Base-by-base conservation (phyloP, 2,797 vertebrate species). In the Myoxocephalus aenaeus region DNA sequence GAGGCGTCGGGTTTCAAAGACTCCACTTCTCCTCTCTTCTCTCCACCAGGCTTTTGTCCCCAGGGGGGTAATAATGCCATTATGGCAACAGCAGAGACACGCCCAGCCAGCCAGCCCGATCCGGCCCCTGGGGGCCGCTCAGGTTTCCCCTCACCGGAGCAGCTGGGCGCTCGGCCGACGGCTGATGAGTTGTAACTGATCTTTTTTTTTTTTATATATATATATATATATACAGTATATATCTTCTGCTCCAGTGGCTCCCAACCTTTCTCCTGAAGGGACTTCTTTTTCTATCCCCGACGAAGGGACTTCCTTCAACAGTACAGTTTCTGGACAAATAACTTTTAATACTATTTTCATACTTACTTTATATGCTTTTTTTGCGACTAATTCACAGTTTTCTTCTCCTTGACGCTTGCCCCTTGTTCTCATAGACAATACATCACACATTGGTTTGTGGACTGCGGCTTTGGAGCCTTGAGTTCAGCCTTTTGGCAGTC, bases 1-100 rank as follows among this genome's bases (percentile, higher is more conserved):
- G 34, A 79, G 73, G 91, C 12, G 14, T 93, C 82, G 14, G 53
- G 79, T 94, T 94, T 94, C 92, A 90, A 92, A 90, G 83, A 77
- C 70, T 70, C 40, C 59, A 50, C 70, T 59, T 14, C 36, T 79
- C 27, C 32, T 32, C 29, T 80, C 71, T 59, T 77, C 74, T 84
- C 73, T 17, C 13, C 74, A 78, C 70, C 78, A 51, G 80, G 62
- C 85, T 84, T 85, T 93, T 92, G 90, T 92, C 83, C 84, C 66
- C 29, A 9, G 85, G 51, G 22, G 51, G 75, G 83, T 86, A 87
- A 85, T 93, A 90, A 91, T 86, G 82, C 80, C 86, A 92, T 93
- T 91, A 92, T 86, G 85, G 84, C 70, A 86, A 87, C 82, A 80
- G 69, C 62, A 77, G 87, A 86, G 81, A 81, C 79, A 87, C 73